A percentile compares a stretch with the other conserved stretches of the same genome.
Evolutionary conservation across 2,888 invertebrate species (phyloP).

Genomic region (Caenorhabditis sp.): DNA sequence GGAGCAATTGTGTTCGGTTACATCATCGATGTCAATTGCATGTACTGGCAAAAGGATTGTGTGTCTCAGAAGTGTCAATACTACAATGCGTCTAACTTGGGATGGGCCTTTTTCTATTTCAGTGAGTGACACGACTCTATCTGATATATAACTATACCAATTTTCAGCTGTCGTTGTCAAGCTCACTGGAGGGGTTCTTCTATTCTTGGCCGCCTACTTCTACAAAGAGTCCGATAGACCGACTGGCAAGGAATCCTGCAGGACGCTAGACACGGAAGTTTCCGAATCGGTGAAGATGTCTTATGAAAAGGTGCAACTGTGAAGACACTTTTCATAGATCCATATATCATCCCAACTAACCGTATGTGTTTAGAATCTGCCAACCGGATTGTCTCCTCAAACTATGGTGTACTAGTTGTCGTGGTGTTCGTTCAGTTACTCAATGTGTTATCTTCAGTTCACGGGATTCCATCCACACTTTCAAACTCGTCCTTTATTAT

Average conservation of each 20-base stretch:
- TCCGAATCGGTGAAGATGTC: conserved; percentile 63
- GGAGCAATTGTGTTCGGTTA: conserved; percentile 72
- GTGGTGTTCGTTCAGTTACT: conserved; percentile 15
- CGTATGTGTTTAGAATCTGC: conserved; percentile 47
- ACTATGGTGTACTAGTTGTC: conserved; percentile 52
- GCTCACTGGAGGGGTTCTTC: conserved; percentile 48
- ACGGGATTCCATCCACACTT: conserved; percentile 44
- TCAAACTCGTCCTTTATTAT: conserved; percentile 39
- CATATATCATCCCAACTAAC: conserved; percentile 2
- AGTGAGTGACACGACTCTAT: conserved; percentile 60
- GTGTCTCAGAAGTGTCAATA: conserved; percentile 69
- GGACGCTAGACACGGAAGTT: conserved; percentile 44
- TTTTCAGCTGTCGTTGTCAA: conserved; percentile 66
- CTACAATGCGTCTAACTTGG: conserved; percentile 68
- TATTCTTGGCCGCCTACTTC: conserved; percentile 58
- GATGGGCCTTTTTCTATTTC: conserved; percentile 67
- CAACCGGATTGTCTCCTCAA: conserved; percentile 53
- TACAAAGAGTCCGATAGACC: conserved; percentile 46
- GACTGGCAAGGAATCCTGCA: conserved; percentile 36
- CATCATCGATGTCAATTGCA: conserved; percentile 71
- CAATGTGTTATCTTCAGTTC: conserved; percentile 29
- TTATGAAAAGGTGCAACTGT: conserved; percentile 59
- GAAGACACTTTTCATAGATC: not conserved
- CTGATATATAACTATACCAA: not conserved
- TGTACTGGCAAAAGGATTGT: conserved; percentile 70